A percentile compares a stretch with the other conserved stretches of the same genome.
phyloP scores from a whole-genome alignment of 2,797 vertebrate genomes.

The Enteromius anoplus region DNA sequence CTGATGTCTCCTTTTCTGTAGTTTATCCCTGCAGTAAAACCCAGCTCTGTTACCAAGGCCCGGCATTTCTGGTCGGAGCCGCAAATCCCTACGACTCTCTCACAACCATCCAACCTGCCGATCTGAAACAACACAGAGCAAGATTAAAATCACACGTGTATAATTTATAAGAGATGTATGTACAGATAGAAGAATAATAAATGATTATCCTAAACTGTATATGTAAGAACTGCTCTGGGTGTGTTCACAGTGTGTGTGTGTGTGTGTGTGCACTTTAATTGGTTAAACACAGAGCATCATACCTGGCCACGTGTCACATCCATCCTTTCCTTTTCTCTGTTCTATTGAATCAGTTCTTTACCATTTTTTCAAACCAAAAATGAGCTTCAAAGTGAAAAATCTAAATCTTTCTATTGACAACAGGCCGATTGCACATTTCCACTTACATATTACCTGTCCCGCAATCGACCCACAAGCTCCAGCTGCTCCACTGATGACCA shows the following conservation, averaged over 20 bases:
- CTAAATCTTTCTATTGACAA: not conserved
- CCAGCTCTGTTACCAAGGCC: conserved; percentile 84
- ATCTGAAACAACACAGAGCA: conserved; percentile 74
- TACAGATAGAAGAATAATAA: too few species aligned
- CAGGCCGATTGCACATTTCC: not conserved
- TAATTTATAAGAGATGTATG: not conserved
- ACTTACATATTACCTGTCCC: conserved; percentile 83
- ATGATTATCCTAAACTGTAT: too few species aligned
- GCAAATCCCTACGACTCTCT: conserved; percentile 90
- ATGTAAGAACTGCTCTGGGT: too few species aligned
- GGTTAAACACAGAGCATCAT: too few species aligned
- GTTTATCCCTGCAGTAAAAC: conserved; percentile 88
- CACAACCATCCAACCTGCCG: conserved; percentile 87
- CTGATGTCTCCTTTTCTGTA: conserved; percentile 83
- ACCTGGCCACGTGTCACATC: too few species aligned
- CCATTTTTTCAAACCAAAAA: not conserved
- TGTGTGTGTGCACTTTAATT: too few species aligned
- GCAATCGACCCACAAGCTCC: conserved; percentile 93
- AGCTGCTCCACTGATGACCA: conserved; percentile 94
- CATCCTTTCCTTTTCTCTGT: too few species aligned
- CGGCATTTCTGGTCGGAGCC: conserved; percentile 90
- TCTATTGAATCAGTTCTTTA: too few species aligned
- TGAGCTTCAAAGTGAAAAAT: not conserved
- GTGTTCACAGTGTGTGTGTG: too few species aligned
- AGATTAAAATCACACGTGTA: not conserved